Base-by-base conservation (phyloP, 2,797 vertebrate species). In the Micropoecilia bifurca region DNA sequence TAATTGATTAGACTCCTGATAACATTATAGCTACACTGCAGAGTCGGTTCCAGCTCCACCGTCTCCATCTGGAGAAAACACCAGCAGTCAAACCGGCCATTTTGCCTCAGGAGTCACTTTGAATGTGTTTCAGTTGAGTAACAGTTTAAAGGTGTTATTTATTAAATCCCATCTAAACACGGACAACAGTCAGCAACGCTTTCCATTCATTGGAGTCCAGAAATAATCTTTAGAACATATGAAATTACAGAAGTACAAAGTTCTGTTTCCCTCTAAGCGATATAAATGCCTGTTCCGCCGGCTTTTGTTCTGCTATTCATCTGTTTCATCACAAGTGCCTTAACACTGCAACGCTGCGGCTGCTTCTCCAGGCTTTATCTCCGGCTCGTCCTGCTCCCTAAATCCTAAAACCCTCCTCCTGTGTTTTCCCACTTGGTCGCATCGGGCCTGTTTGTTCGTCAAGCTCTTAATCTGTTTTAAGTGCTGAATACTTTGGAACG, bases 391-490 rank as follows among this genome's bases (percentile, higher is more conserved):
- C 90, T 89, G 85, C 84, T 83, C 81, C 85, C 83, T 92, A 92
- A 93, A 92, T 92, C 89, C 88, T 76, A 6, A 87, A 87, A 86
- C 84, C 88, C 85, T 88, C 88, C 89, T 86, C 82, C 87, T 85
- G 86, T 83, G 83, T 91, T 86, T 80, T 85, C 89, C 90, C 82
- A 89, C 89, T 90, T 82, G 43, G 73, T 76, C 85, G 87, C 88
- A 77, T 91, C 84, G 79, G 83, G 81, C 77, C 86, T 86, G 91
- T 94, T 93, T 90, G 87, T 90, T 93, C 83, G 90, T 78, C 90
- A 85, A 93, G 93, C 91, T 84, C 93, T 93, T 95, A 95, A 95
- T 94, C 94, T 94, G 93, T 94, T 95, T 95, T 94, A 94, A 92
- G 91, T 94, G 92, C 76, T 88, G 90, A 93, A 93, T 91, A 94